A percentile compares a stretch with the other conserved stretches of the same genome.
These are phyloP conservation scores for Archaeoteleia sp. DNA, from an alignment of 2,888 invertebrate genomes.

Conservation along the genomic window DNA sequence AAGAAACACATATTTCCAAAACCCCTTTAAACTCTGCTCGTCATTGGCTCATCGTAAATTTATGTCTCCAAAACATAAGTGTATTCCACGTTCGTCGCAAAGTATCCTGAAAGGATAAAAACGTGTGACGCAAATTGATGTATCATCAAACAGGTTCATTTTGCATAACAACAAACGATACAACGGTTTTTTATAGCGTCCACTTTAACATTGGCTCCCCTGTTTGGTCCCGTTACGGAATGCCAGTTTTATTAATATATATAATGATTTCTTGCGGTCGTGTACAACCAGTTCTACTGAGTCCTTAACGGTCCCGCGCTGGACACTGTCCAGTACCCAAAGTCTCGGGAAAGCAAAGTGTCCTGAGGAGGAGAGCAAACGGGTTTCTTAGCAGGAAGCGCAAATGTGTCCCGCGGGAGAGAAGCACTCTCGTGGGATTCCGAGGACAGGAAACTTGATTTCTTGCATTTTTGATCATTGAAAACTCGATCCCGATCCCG, in stretches of 20 bases:
- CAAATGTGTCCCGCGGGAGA: conserved; percentile 56
- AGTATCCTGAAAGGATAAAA: too few species aligned
- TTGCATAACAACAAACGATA: too few species aligned
- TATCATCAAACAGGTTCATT: too few species aligned
- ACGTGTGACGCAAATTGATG: too few species aligned
- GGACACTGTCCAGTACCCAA: conserved; percentile 56
- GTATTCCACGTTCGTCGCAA: too few species aligned
- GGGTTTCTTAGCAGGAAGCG: conserved; percentile 47
- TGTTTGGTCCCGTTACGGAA: conserved; percentile 31
- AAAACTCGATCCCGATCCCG: conserved; percentile 59
- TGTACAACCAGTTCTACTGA: conserved; percentile 48
- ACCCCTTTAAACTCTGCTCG: too few species aligned
- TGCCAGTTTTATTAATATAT: conserved; percentile 39
- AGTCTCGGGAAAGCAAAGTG: conserved; percentile 47
- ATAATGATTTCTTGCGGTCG: conserved; percentile 47
- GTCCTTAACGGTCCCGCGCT: conserved; percentile 48
- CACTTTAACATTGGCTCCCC: conserved; percentile 7
- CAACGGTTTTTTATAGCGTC: neutral
- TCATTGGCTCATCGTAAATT: too few species aligned
- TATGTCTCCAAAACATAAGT: too few species aligned
- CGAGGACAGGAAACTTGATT: conserved; percentile 55
- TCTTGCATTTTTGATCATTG: conserved; percentile 45
- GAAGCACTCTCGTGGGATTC: conserved; percentile 50
- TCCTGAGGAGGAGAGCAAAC: conserved; percentile 55
- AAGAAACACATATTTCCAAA: too few species aligned